Evolutionary conservation across 30 jellyfish, hydroid and myxozoan species (phyloP), one percentile per base, ranked within the genome.

Genomic region (Hydractinia echinata): DNA sequence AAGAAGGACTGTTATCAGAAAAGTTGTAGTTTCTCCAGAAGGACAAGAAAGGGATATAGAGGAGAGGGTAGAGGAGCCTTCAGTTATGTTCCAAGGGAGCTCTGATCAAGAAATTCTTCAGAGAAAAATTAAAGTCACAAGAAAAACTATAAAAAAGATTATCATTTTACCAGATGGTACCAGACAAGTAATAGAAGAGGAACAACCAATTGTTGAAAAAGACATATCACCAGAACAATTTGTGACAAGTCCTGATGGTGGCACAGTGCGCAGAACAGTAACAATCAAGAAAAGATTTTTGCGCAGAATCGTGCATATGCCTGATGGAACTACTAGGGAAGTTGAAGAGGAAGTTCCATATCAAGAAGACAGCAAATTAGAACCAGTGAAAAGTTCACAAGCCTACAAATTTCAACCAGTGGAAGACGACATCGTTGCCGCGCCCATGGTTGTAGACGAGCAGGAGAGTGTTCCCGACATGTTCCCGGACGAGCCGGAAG

Each of bases 1-100:
- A 66, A 79, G 86, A 53, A 81, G 88, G 48, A 89, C 94, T 61
- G 91, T 89, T 16, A 72, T 76, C 55, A 84, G 91, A 16, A 89
- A 77, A 54, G 95, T 81, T 82, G 85, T 89, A 52, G 85, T 66
- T 73, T 79, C 97, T 11, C 71, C 86, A 20, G 83, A 56, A 8
- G 88, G 86, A 10, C 53, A 85, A 85, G 89, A 78, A 79, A 67
- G 62, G 64, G 72, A 61, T 53, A 66, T 30, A 18, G 88, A 55
- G 71, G 80, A 64, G 68, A 19, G 84, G 67, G 76, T 82, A 5
- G 83, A 49, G 13, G 83, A 81, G 13, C 91, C 85, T 8, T 73
- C 49, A 51, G 19, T 19, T 52, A 52, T 44, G 8, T 61, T 48
- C 8, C 82, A 73, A 50, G 78, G 78, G 49, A 85, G 79, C 60